Conservation (phyloP, 2,797 vertebrate species). For the Caiman crocodilus region DNA sequence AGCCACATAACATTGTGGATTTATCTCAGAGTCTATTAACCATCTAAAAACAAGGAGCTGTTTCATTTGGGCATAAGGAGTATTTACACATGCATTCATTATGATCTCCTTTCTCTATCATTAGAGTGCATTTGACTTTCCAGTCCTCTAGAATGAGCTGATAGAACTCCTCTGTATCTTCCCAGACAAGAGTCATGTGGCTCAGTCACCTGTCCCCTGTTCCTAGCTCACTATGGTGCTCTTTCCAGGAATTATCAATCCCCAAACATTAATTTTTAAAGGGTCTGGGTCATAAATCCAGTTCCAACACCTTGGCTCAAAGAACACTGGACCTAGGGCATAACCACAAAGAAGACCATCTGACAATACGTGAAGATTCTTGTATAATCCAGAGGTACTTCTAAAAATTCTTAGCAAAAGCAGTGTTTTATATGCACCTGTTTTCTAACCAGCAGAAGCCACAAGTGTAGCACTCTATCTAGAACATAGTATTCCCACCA, state of each 20-base stretch:
- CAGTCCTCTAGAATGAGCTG: not conserved
- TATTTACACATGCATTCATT: not conserved
- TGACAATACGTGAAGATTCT: not conserved
- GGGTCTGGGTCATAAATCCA: not conserved
- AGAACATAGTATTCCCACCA: not conserved
- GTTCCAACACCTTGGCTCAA: not conserved
- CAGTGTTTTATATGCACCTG: not conserved
- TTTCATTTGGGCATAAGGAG: conserved; percentile 9
- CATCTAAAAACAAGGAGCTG: not conserved
- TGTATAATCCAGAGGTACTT: not conserved
- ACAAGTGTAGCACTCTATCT: rapidly evolving
- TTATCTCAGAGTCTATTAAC: not conserved
- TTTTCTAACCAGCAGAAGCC: not conserved
- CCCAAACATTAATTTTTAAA: not conserved
- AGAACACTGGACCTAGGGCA: not conserved
- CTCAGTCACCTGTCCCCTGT: not conserved
- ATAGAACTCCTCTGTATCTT: not conserved
- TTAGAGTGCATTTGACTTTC: not conserved
- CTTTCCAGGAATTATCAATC: not conserved
- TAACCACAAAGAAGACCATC: not conserved
- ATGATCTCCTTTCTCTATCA: not conserved
- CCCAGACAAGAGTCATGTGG: not conserved
- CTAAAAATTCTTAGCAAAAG: not conserved
- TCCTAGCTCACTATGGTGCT: not conserved
- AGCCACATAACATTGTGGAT: not conserved